Conservation (phyloP, 2,113 vertebrate species). For the Promerops cafer region DNA sequence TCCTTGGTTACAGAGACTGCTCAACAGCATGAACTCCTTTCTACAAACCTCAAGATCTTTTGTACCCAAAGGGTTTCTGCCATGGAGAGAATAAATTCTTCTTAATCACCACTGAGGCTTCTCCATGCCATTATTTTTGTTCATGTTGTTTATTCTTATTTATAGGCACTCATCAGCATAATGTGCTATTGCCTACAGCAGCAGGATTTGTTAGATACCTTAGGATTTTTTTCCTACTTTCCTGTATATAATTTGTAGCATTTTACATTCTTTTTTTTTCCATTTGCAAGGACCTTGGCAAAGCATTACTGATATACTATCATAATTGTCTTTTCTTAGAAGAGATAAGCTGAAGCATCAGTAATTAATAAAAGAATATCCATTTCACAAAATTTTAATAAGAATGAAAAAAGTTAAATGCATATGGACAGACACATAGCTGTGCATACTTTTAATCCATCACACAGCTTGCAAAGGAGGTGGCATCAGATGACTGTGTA, state of each 20-base stretch:
- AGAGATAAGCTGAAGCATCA: background rate
- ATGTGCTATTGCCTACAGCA: background rate
- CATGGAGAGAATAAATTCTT: background rate
- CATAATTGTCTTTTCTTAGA: background rate
- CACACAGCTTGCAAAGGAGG: background rate
- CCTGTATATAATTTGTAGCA: background rate
- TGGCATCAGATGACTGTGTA: background rate
- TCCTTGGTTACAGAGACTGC: background rate
- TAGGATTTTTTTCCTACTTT: background rate
- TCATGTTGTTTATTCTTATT: background rate
- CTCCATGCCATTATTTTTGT: background rate
- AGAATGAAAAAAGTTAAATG: background rate
- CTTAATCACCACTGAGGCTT: background rate
- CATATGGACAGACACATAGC: background rate
- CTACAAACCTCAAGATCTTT: background rate
- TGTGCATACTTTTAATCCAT: rapidly evolving
- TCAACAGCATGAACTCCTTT: background rate
- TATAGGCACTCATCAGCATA: background rate
- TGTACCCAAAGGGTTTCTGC: background rate
- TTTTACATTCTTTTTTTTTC: background rate
- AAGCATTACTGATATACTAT: background rate
- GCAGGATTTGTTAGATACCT: background rate
- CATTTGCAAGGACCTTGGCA: background rate
- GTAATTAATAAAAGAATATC: background rate
- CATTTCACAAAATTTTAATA: background rate